These are phyloP conservation scores for Lutjanus campechanus DNA, from an alignment of 2,797 vertebrate genomes.

Conservation along the genomic window DNA sequence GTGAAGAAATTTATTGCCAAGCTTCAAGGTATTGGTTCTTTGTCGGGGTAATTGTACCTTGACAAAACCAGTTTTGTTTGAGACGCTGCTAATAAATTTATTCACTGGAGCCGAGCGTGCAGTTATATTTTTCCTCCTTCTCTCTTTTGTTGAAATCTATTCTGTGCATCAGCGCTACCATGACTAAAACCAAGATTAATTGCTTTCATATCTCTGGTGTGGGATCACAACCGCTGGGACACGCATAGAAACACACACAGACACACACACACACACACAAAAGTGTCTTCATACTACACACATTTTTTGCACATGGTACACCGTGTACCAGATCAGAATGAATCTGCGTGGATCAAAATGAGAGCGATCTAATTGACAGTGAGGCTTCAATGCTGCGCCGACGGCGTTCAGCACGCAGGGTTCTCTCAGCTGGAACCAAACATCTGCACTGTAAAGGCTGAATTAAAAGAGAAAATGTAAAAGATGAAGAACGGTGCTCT, in stretches of 20 bases:
- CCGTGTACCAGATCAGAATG: constrained; percentile 68
- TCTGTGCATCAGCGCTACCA: constrained; percentile 57
- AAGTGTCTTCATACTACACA: constrained; percentile 39
- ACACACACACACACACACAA: constrained; percentile 3
- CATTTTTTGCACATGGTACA: constrained; percentile 61
- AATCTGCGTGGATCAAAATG: constrained; percentile 70
- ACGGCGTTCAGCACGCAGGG: constrained; percentile 8
- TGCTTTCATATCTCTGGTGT: constrained; percentile 72
- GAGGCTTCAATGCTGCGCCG: constrained; percentile 42
- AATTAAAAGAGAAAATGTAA: constrained; percentile 24
- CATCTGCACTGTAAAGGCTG: constrained; percentile 6
- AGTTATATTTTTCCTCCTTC: constrained; percentile 36
- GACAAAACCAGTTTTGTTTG: constrained; percentile 59
- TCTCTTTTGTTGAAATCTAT: constrained; percentile 57
- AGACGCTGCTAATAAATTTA: constrained; percentile 49
- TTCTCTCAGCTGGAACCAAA: constrained; percentile 54
- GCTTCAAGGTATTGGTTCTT: constrained; percentile 47
- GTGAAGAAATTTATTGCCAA: constrained; percentile 32
- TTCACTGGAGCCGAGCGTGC: constrained; percentile 24
- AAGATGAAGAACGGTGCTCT: constrained; percentile 8
- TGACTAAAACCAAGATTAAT: constrained; percentile 76
- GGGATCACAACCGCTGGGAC: constrained; percentile 46
- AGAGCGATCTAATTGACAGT: constrained; percentile 66
- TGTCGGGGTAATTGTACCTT: constrained; percentile 50
- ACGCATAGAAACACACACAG: constrained; percentile 27